A percentile compares a stretch with the other conserved stretches of the same genome.
phyloP scores from a whole-genome alignment of 23 tunicate genomes.

The Diplosoma virens region DNA sequence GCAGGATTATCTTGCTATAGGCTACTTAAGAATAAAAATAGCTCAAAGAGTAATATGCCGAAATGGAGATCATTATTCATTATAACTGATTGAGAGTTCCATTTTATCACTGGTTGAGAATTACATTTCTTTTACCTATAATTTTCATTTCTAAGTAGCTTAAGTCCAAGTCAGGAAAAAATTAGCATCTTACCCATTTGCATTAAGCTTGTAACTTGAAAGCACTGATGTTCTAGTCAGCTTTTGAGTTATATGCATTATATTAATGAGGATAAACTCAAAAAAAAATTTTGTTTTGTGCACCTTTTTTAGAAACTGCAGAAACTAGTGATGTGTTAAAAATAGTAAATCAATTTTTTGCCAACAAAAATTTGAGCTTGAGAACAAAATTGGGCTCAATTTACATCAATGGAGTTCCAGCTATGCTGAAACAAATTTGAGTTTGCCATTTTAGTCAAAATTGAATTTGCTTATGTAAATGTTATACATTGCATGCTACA shows the following conservation, averaged over 20 bases:
- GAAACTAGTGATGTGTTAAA: not conserved
- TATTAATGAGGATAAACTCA: not conserved
- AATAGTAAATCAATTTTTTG: not conserved
- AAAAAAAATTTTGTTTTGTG: too few relatives aligned
- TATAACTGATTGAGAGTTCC: too few relatives aligned
- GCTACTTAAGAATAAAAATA: too few relatives aligned
- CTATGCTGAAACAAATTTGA: conserved; percentile 14
- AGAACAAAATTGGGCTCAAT: conserved; percentile 6
- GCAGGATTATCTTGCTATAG: too few relatives aligned
- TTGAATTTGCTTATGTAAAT: not conserved
- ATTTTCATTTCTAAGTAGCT: too few relatives aligned
- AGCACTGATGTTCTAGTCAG: conserved; percentile 14
- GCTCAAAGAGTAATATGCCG: too few relatives aligned
- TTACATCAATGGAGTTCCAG: conserved; percentile 13
- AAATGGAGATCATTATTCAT: too few relatives aligned
- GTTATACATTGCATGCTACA: conserved; percentile 17
- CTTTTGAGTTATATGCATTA: not conserved
- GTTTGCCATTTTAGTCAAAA: conserved; percentile 20
- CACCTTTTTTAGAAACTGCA: not conserved
- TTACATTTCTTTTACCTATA: too few relatives aligned
- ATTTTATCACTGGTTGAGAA: too few relatives aligned
- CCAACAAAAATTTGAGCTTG: not conserved
- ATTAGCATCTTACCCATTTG: conserved; percentile 1
- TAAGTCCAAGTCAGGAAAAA: not conserved
- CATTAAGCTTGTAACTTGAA: conserved; percentile 13